Evolutionary conservation across 1,140 invertebrate species (phyloP).

Genomic region (Listronotus bonariensis): DNA sequence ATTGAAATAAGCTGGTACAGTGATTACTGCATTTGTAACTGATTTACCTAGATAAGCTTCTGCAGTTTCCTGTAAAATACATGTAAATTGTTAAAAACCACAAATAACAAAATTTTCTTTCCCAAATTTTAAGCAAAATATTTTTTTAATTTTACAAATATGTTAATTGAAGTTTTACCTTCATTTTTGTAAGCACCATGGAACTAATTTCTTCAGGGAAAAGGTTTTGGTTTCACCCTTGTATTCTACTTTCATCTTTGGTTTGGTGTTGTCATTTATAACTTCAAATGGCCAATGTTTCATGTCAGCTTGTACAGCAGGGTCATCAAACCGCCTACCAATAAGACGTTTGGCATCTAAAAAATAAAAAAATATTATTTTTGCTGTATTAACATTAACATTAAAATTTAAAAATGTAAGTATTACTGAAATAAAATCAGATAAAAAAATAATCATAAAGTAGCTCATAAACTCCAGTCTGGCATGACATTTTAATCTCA

Average conservation of each 20-base stretch:
- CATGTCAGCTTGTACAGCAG: constrained; percentile 90
- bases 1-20: constrained; percentile 91
- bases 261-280: constrained; percentile 82
- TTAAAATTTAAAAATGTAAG: not conserved
- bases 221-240: constrained; percentile 91
- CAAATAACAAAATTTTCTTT: too few species aligned
- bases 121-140: not conserved
- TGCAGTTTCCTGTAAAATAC: constrained; percentile 72
- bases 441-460: constrained; percentile 37
- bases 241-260: constrained; percentile 85
- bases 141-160: not conserved
- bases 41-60: constrained; percentile 91
- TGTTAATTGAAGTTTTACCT: constrained; percentile 49
- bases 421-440: constrained; percentile 9
- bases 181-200: constrained; percentile 92
- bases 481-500: constrained; percentile 45
- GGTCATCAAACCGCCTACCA: constrained; percentile 90
- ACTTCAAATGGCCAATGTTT: constrained; percentile 97
- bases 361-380: too few species aligned
- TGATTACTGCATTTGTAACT: constrained; percentile 89
- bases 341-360: constrained; percentile 90
- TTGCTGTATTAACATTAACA: too few species aligned
- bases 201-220: constrained; percentile 91
- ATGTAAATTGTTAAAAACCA: too few species aligned
- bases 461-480: constrained; percentile 48